Conservation (phyloP, 1,140 invertebrate genomes). For the Plodia interpunctella region DNA sequence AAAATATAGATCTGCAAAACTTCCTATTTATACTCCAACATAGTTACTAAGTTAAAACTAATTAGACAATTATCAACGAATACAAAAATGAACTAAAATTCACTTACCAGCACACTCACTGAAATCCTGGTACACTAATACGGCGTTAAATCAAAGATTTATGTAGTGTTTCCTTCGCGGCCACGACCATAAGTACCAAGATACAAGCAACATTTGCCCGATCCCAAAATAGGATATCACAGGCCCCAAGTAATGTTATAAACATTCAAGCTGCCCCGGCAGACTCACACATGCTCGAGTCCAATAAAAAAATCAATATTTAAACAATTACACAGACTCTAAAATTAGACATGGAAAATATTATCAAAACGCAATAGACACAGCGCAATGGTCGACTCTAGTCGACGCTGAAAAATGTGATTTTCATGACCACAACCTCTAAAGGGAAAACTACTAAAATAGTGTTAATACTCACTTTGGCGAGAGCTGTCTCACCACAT, state of each 20-base stretch:
- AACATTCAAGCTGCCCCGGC: constrained; percentile 41
- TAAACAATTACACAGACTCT: constrained; percentile 49
- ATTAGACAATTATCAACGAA: neutral
- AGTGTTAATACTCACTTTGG: constrained; percentile 44
- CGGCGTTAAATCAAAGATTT: constrained; percentile 5
- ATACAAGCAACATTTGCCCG: constrained; percentile 46
- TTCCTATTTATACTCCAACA: constrained; percentile 22
- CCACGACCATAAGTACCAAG: constrained; percentile 42
- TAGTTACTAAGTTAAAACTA: constrained; percentile 26
- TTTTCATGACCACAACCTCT: constrained; percentile 53
- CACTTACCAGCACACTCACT: constrained; percentile 24
- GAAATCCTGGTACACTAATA: constrained; percentile 1
- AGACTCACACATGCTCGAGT: constrained; percentile 43
- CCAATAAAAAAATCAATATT: constrained; percentile 66
- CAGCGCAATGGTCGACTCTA: constrained; percentile 49
- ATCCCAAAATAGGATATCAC: constrained; percentile 53
- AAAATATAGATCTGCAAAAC: no score
- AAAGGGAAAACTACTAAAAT: constrained; percentile 50
- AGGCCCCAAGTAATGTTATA: constrained; percentile 57
- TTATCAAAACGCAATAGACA: constrained; percentile 26
- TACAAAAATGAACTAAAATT: neutral
- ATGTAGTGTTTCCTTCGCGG: constrained; percentile 14
- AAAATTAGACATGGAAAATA: constrained; percentile 28
- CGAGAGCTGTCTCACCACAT: constrained; percentile 34
- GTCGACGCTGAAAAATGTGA: constrained; percentile 58